Base-by-base conservation (phyloP, 92 coral and sea anemone genomes). In the Epizoanthus stellaris region DNA sequence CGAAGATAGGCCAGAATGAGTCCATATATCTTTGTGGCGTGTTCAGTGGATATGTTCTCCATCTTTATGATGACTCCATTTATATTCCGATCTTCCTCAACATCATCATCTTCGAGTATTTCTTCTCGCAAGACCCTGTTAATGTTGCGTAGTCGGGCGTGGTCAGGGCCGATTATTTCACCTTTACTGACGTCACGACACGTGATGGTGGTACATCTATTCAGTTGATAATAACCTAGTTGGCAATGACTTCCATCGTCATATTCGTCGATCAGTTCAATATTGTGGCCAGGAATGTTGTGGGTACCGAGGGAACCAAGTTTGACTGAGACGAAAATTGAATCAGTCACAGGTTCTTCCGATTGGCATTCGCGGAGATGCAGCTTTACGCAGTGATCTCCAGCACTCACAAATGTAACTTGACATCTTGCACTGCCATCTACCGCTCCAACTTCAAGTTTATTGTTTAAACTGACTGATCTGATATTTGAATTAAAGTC, bases 1-100 rank as follows among this genome's bases (percentile, higher is more conserved):
- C 87, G 91, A 21, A 75, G 53, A n/a, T 45, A 86, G 75, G 85
- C 84, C 1, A 82, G 64, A 21, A 82, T 38, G 76, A 82, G 84
- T 0, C 75, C 84, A 34, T 88, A 75, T 20, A 85, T 75, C 17
- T 52, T 82, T 40, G 65, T 63, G 9, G 47, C 54, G 14, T 73
- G 73, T 12, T 76, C 73, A 6, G 38, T 73, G 4, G 82, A 70
- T 2, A 76, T 16, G 63, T 61, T 67, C 3, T 60, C 21, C 17
- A 69, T 64, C 5, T 34, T 73, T 14, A 75, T 52, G 57, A 76
- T 42, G 75, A 66, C 47, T 58, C 30, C 17, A 7, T 21, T 38
- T 25, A n/a, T 3, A 17, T 40, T 45, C 17, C 11, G 6, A 2
- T 59, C 34, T 15, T 38, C 70, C 16, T 88, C 47, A 49, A 88